These are phyloP conservation scores for Sthenelais limicola DNA, from an alignment of 2,888 invertebrate genomes.

Conservation along the genomic window DNA sequence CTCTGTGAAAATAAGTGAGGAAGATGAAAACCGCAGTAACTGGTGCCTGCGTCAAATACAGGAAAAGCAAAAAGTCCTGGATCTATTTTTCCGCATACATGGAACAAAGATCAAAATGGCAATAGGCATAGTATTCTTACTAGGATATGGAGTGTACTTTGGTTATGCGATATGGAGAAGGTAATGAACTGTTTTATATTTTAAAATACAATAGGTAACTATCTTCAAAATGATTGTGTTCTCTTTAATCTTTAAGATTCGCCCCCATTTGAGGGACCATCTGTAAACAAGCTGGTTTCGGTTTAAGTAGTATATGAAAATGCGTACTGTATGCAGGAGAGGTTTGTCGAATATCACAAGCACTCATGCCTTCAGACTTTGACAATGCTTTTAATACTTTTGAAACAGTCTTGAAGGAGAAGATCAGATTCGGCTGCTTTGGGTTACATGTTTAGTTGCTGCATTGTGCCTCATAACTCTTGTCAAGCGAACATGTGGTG, in stretches of 20 bases:
- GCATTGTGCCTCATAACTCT: slow-evolving; percentile 35
- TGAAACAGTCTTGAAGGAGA: slow-evolving; percentile 22
- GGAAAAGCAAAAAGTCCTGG: background rate
- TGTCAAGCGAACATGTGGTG: slow-evolving; percentile 31
- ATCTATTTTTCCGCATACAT: background rate
- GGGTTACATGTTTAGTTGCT: slow-evolving; percentile 44
- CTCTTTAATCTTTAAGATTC: too few relatives aligned
- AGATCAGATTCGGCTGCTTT: slow-evolving; percentile 46
- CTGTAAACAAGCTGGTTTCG: too few relatives aligned
- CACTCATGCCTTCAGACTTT: too few relatives aligned
- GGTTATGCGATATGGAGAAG: slow-evolving; percentile 35
- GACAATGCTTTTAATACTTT: too few relatives aligned
- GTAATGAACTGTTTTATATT: slow-evolving; percentile 1
- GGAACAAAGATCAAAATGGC: background rate
- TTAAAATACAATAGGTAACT: background rate
- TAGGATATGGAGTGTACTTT: slow-evolving; percentile 23
- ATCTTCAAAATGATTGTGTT: too few relatives aligned
- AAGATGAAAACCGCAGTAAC: background rate
- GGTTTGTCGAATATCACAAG: too few relatives aligned
- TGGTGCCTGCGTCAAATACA: background rate
- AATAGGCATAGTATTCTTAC: background rate
- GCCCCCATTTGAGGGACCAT: too few relatives aligned
- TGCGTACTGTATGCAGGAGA: too few relatives aligned
- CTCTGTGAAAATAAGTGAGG: too few relatives aligned
- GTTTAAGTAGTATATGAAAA: too few relatives aligned